Evolutionary conservation across 2,888 invertebrate genomes (phyloP), one percentile per base, ranked within the genome.

Genomic region (Zaprionus obscuricornis): DNA sequence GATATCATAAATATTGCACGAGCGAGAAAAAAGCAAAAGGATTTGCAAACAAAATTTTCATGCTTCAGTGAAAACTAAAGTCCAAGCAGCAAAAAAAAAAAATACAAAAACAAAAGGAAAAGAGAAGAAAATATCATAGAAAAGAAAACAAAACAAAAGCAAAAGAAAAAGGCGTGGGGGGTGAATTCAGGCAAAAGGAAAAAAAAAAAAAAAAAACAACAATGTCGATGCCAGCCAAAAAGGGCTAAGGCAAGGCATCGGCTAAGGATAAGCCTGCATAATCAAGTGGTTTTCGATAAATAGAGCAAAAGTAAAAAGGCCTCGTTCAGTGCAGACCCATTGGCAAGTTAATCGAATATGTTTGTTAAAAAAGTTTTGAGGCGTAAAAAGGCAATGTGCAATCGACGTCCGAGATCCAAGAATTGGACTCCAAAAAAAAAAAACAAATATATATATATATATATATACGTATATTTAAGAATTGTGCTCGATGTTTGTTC

Each of bases 281-380:
- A 86, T 86, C 84, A 86, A 87, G 83, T 83, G 86, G 83, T 85
- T 81, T 82, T 75, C 84, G 70, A 78, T 85, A 86, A 86, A 86
- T 85, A 79, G 82, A 81, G 69, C 66, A 72, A 58, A 62, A 64
- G 59, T 56, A 37, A 46, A 47, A 73, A 59, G 59, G 52, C 33
- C 24, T 13, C 14, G 20, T 14, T 10, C 17, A 42, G n/a, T 14
- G n/a, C 34, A 50, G 42, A 22, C 52, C 66, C 60, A 13, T n/a
- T 8, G 50, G 37, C 63, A 65, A 77, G 81, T 76, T 74, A 83
- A 83, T 83, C 84, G 82, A 83, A 83, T 84, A 84, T 83, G 74
- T 82, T 82, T 83, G 82, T 81, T 76, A 76, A 70, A 78, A 79
- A 77, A 77, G 70, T 81, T 78, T 64, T 72, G 55, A 76, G 78